These are phyloP conservation scores for Sebastes cheni DNA, from an alignment of 2,797 vertebrate genomes.

Conservation along the genomic window DNA sequence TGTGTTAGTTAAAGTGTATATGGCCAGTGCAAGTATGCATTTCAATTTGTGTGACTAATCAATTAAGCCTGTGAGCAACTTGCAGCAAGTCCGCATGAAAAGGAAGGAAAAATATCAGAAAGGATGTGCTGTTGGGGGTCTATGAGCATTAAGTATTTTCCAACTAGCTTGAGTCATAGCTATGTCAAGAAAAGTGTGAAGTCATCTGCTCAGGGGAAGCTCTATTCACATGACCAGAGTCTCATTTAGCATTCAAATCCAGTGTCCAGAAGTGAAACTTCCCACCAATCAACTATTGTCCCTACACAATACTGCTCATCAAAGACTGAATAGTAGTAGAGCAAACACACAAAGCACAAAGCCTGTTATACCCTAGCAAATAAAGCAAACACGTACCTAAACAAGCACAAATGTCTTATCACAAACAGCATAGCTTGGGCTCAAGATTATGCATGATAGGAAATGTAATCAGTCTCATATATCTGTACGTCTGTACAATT, in stretches of 20 bases:
- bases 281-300: constrained; percentile 26
- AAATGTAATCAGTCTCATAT: constrained; percentile 48
- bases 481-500: constrained; percentile 37
- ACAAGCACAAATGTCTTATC: constrained; percentile 32
- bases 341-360: constrained; percentile 39
- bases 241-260: constrained; percentile 50
- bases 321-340: constrained; percentile 32
- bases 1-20: constrained; percentile 13
- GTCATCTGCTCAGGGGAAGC: constrained; percentile 32
- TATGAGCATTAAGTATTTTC: constrained; percentile 24
- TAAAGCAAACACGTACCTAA: constrained; percentile 21
- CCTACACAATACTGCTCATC: constrained; percentile 40
- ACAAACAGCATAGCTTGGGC: constrained; percentile 28
- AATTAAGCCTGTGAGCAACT: constrained; percentile 32
- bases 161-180: constrained; percentile 38
- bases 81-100: constrained; percentile 25
- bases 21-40: constrained; percentile 20
- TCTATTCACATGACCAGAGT: constrained; percentile 19
- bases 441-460: constrained; percentile 19
- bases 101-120: neutral
- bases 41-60: constrained; percentile 36
- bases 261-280: constrained; percentile 34
- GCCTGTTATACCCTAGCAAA: constrained; percentile 19
- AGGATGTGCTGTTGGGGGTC: neutral
- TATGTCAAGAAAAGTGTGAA: constrained; percentile 43